Evolutionary conservation across 2,797 vertebrate genomes (phyloP).

Genomic region (Manis pentadactyla): DNA sequence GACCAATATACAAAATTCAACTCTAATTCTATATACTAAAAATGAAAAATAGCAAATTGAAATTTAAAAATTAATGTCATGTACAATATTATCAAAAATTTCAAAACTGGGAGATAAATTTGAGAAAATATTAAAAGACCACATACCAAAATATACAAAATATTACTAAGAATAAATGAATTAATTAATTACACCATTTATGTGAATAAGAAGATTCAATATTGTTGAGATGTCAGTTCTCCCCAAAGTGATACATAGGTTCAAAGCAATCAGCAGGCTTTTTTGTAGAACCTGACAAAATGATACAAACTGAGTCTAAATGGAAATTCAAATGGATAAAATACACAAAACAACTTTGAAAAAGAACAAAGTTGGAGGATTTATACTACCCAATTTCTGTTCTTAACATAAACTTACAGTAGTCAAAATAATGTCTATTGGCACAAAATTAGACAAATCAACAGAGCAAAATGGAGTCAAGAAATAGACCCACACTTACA

Average conservation of each 20-base stretch:
- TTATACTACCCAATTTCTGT: background rate
- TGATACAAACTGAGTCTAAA: background rate
- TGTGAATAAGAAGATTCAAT: background rate
- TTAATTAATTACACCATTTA: background rate
- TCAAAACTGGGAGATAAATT: background rate
- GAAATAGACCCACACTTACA: background rate
- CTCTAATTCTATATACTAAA: background rate
- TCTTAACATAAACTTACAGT: background rate
- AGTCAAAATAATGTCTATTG: background rate
- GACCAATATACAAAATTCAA: background rate
- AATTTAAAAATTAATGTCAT: background rate
- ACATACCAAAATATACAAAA: background rate
- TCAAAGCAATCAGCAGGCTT: background rate
- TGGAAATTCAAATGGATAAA: background rate
- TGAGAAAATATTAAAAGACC: background rate
- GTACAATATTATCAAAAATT: background rate
- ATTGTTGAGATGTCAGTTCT: background rate
- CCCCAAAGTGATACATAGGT: background rate
- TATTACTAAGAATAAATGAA: background rate
- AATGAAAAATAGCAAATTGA: background rate
- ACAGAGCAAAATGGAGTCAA: background rate
- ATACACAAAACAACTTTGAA: background rate
- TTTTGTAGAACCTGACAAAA: background rate
- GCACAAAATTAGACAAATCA: background rate
- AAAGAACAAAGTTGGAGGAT: background rate